These are phyloP conservation scores for Motacilla tschutschensis DNA, from an alignment of 2,113 vertebrate genomes.

Conservation along the genomic window DNA sequence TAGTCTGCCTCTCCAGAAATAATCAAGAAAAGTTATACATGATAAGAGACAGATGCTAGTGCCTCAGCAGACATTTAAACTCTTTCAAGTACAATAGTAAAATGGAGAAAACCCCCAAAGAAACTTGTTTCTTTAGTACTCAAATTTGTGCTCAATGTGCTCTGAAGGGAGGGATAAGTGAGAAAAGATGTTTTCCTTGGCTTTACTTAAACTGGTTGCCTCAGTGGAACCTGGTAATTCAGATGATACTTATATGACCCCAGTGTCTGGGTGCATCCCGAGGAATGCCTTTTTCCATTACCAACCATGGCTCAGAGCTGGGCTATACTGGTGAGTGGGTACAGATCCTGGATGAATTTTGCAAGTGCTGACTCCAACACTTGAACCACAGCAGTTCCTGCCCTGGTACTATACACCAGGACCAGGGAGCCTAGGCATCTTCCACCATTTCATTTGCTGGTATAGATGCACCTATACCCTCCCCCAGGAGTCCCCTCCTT, in stretches of 20 bases:
- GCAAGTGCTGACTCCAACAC: fast-evolving
- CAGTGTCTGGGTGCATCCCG: not conserved
- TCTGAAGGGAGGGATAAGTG: not conserved
- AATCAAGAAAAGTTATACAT: slow-evolving; percentile 77
- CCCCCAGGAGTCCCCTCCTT: not conserved
- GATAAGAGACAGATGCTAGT: slow-evolving; percentile 78
- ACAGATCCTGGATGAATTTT: not conserved
- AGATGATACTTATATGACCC: not conserved
- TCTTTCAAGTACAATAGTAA: slow-evolving; percentile 52
- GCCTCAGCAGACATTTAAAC: slow-evolving; percentile 55
- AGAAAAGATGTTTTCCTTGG: not conserved
- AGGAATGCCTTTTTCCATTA: not conserved
- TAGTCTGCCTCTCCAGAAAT: slow-evolving; percentile 77
- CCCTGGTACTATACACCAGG: too few relatives aligned
- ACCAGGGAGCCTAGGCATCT: not conserved
- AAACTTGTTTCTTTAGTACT: not conserved
- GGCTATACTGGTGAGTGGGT: fast-evolving
- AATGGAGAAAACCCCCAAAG: slow-evolving; percentile 6
- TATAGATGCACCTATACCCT: not conserved
- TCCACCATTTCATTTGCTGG: not conserved
- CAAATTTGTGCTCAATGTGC: not conserved
- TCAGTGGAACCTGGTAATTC: not conserved
- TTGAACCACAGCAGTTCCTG: not conserved
- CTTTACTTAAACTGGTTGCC: not conserved
- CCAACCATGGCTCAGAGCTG: fast-evolving